These are phyloP conservation scores for Arctia plantaginis DNA, from an alignment of 2,888 invertebrate species.

Conservation along the genomic window DNA sequence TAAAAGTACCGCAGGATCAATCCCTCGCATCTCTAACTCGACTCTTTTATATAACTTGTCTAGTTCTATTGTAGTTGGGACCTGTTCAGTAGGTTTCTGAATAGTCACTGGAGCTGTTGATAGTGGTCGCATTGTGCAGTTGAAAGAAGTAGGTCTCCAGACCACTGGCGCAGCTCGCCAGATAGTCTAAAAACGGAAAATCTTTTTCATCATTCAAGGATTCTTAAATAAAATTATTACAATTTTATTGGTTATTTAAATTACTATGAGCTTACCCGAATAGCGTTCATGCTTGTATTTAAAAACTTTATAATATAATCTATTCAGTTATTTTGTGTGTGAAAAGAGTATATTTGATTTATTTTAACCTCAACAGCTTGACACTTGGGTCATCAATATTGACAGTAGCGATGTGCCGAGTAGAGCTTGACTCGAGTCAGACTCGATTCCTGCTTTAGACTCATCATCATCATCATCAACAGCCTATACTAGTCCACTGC, in stretches of 20 bases:
- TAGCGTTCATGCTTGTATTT: slow-evolving; percentile 57
- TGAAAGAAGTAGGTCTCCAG: slow-evolving; percentile 55
- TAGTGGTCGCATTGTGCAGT: slow-evolving; percentile 59
- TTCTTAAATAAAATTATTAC: background rate
- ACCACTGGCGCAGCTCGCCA: slow-evolving; percentile 64
- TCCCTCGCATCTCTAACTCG: slow-evolving; percentile 94
- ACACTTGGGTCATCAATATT: background rate
- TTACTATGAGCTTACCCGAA: slow-evolving; percentile 57
- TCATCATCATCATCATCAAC: no score
- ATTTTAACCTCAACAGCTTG: background rate
- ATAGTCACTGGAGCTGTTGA: slow-evolving; percentile 58
- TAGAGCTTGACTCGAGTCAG: no score
- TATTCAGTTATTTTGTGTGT: background rate
- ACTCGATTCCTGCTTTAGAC: no score
- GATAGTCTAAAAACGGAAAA: slow-evolving; percentile 61
- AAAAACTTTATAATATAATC: background rate
- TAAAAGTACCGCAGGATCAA: slow-evolving; percentile 94
- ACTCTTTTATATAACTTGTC: slow-evolving; percentile 94
- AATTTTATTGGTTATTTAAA: background rate
- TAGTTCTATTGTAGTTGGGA: slow-evolving; percentile 70
- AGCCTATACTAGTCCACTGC: no score
- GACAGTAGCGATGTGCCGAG: no score
- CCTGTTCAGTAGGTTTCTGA: slow-evolving; percentile 59
- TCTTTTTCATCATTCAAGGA: background rate
- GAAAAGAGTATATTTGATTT: background rate